Base-by-base conservation (phyloP, 1,140 invertebrate species). In the Thaumatotibia leucotreta region DNA sequence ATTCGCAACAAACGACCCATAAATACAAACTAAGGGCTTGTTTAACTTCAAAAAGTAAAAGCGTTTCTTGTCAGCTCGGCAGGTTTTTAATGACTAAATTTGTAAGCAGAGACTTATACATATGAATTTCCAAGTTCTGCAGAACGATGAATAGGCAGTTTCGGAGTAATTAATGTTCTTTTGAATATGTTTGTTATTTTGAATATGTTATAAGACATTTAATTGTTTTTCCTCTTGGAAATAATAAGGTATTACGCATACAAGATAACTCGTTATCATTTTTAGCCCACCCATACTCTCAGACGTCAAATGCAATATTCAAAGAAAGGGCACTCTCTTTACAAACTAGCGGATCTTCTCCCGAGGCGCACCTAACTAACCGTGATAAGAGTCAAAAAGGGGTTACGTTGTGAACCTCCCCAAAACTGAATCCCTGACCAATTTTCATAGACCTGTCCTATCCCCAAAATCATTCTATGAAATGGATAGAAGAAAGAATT, bases 231-330 rank as follows among this genome's bases (percentile, higher is more conserved):
- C 24, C n/a, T 27, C 67, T 63, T 33, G 52, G 65, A 22, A 64
- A 52, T 63, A 27, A 62, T 71, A 68, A 70, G 52, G 23, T 75
- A 73, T 67, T 63, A 49, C 64, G 70, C 68, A 68, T 32, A 70
- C 68, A 70, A 74, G 72, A 76, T 75, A 68, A 69, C 64, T 24
- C 33, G 65, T 45, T 49, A 31, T 74, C 67, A 76, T 73, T 75
- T n/a, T 45, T 20, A 45, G 17, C 39, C 17, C 74, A 66, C 58
- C 64, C 32, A 66, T 73, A 75, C 68, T 77, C 76, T 75, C 45
- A 76, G 70, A 76, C 77, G 74, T 83, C 76, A 82, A 83, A 84
- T 83, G 75, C 82, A 80, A 82, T 82, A 79, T 85, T 82, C 72
- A 75, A 74, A 76, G 74, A 72, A 76, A 73, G 68, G 73, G 65